Evolutionary conservation across 2,797 vertebrate species (phyloP).

Genomic region (Brachyrhaphis roseni): DNA sequence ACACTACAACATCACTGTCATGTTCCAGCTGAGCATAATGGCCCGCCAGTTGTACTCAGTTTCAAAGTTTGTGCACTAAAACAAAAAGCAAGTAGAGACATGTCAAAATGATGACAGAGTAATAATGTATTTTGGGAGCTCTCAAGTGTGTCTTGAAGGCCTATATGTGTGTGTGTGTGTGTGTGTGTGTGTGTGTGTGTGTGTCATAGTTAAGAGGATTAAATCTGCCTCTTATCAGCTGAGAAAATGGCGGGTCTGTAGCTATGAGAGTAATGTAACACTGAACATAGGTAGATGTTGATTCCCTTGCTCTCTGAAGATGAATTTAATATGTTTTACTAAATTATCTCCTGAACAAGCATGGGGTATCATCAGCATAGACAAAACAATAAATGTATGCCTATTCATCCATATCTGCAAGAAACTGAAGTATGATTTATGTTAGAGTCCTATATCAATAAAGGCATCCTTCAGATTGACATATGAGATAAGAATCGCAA

Average conservation of each 20-base stretch:
- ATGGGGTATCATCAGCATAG: not conserved
- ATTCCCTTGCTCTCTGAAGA: constrained; percentile 21
- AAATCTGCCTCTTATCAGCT: constrained; percentile 48
- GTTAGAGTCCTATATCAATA: constrained; percentile 58
- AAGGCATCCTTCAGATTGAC: constrained; percentile 55
- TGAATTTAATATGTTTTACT: constrained; percentile 39
- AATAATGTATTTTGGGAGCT: not conserved
- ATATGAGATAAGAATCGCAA: constrained; percentile 27
- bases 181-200: constrained; percentile 17
- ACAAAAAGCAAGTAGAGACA: not conserved
- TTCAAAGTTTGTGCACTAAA: not conserved
- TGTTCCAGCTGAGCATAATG: constrained; percentile 8
- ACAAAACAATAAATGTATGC: not conserved
- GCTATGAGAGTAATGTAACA: constrained; percentile 56
- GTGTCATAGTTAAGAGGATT: constrained; percentile 68
- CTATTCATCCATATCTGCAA: constrained; percentile 14
- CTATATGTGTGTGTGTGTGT: not conserved
- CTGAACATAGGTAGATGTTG: constrained; percentile 31
- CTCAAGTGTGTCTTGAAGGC: constrained; percentile 9
- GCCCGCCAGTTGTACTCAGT: not conserved
- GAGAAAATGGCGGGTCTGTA: constrained; percentile 58
- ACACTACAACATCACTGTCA: constrained; percentile 11
- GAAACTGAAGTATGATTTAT: constrained; percentile 55
- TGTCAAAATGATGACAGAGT: not conserved
- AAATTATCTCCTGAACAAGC: constrained; percentile 29